Evolutionary conservation across 2,888 invertebrate species (phyloP), one percentile per base, ranked within the genome.

Genomic region (Penaeus monodon): DNA sequence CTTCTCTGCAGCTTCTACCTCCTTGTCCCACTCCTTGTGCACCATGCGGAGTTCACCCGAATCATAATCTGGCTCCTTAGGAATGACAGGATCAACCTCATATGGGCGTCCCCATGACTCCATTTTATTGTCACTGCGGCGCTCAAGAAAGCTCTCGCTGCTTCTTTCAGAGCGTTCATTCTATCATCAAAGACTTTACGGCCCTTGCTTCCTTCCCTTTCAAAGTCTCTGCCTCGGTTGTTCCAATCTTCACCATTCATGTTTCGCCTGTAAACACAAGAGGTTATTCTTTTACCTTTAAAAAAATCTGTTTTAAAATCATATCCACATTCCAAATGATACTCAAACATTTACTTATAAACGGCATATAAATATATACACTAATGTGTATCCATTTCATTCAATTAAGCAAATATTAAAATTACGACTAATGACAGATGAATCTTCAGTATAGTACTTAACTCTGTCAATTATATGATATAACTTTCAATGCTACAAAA

Each of bases 11-110:
- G 87, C 87, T 63, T 87, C 87, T 24, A 87, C 84, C 33, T 88
- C 88, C 49, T 88, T 88, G 63, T 86, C 88, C 88, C 88, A 88
- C 14, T 88, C 88, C 33, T 88, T 88, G 49, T 83, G 84, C 24
- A 68, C 76, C 83, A 80, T 86, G 14, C 88, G 73, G 44, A 88
- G 29, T 12, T 85, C 87, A 7, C 76, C 76, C 10, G 44, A 49
- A 17, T 79, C 84, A n/a, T 78, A 79, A 63, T 84, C 84, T 10
- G 27, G 27, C 1, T 82, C 78, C 64, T 85, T 77, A 27, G 78
- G 78, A 24, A 44, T 27, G 8, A 49, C n/a, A 73, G 84, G 83
- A 24, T 84, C 83, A 10, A 74, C 3, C 6, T 87, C 87, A 44
- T 87, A 84, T 12, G 49, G 14, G 7, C 87, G 83, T 17, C 83